Percentiles rank a stretch among this genome's conserved stretches.
Conservation (phyloP, 2,888 invertebrate genomes). For the Quadroppia sp. region DNA sequence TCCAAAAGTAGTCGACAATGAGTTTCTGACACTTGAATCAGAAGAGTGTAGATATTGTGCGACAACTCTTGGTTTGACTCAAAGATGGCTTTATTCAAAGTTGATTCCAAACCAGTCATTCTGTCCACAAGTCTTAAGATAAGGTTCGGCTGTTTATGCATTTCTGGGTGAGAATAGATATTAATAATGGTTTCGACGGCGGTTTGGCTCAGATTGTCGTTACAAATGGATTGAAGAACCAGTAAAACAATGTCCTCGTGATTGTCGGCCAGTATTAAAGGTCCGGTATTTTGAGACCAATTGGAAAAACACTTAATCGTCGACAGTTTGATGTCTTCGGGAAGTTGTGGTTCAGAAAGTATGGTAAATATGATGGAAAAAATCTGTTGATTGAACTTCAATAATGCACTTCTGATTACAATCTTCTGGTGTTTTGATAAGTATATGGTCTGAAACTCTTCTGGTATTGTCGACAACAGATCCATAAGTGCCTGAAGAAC, state of each 20-base stretch:
- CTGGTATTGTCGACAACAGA: conserved; percentile 78
- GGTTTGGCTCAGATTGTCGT: conserved; percentile 58
- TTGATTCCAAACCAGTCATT: conserved; percentile 59
- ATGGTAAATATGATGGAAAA: conserved; percentile 51
- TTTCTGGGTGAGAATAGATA: conserved; percentile 62
- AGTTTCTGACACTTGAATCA: conserved; percentile 64
- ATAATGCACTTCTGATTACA: conserved; percentile 45
- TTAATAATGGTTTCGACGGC: conserved; percentile 63
- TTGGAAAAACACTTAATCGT: conserved; percentile 53
- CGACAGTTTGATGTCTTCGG: conserved; percentile 48
- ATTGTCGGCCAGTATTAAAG: conserved; percentile 53
- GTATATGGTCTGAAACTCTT: conserved; percentile 59
- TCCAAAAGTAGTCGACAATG: conserved; percentile 62
- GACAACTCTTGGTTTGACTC: conserved; percentile 58
- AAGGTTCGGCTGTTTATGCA: conserved; percentile 58
- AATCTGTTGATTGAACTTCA: conserved; percentile 50
- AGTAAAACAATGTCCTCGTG: conserved; percentile 51
- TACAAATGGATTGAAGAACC: conserved; percentile 51
- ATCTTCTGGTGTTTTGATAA: conserved; percentile 45
- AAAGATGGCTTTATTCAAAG: conserved; percentile 51
- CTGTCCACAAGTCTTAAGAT: conserved; percentile 61
- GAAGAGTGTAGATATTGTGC: conserved; percentile 52
- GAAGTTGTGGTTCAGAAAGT: conserved; percentile 45
- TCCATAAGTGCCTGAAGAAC: conserved; percentile 69
- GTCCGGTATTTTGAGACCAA: conserved; percentile 63